Evolutionary conservation across 2,888 invertebrate genomes (phyloP), one percentile per base, ranked within the genome.

Genomic region (Cataglyphis cursor): DNA sequence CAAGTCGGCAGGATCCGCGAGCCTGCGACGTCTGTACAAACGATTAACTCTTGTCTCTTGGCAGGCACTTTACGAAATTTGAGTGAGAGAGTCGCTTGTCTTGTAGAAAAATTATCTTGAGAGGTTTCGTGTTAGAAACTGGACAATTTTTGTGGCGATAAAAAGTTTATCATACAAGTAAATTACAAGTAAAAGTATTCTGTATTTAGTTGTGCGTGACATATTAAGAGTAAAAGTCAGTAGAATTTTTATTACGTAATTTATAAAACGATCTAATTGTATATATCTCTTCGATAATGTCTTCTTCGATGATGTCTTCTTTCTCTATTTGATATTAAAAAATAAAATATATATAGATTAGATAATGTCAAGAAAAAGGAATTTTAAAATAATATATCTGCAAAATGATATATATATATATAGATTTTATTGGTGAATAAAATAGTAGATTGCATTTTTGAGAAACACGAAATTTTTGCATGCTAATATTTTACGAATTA

Each of bases 1-100:
- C 24, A 24, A 54, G 24, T 31, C n/a, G 48, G 68, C 51, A 65
- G 21, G 66, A 15, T 62, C 10, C 31, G 48, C 66, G 61, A 82
- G 78, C 31, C 35, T 1, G 51, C n/a, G 59, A 70, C 81, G 87
- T 83, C 81, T 80, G 86, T 66, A 35, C 70, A 84, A 87, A 86
- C 80, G 82, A 86, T 62, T 78, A 31, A 61, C 74, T 44, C 35
- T 28, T 44, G 81, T n/a, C 35, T 18, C 24, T 9, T 18, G 76
- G 65, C 73, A 28, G 31, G n/a, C 54, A 54, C 62, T 54, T 70
- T 28, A 41, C 15, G 61, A 44, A n/a, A 54, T 41, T 21, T 28
- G 75, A 82, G 78, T 73, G 59, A 31, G 31, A 31, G 6, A 72
- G 24, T 51, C 18, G 12, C 44, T 41, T 48, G 12, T 54, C 38